Percentiles rank a stretch among this genome's conserved stretches.
phyloP scores from a whole-genome alignment of 1,140 invertebrate genomes.

The Argopecten irradians region DNA sequence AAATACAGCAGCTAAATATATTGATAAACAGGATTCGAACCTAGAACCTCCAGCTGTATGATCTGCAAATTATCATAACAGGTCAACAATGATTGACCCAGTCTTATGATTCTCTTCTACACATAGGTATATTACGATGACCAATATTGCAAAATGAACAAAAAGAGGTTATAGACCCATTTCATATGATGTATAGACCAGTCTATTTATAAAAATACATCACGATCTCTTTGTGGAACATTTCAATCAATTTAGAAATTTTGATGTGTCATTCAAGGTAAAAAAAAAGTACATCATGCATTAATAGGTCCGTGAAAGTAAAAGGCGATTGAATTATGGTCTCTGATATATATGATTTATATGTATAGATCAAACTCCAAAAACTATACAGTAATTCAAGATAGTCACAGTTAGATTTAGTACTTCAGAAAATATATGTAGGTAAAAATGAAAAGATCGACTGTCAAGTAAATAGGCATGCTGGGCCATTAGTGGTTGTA shows the following conservation, averaged over 20 bases:
- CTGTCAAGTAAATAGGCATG: neutral
- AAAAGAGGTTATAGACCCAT: neutral
- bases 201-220: neutral
- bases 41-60: too few species aligned
- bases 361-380: neutral
- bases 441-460: neutral
- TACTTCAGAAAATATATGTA: neutral
- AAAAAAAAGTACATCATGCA: neutral
- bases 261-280: neutral
- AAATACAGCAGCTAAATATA: too few species aligned
- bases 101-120: too few species aligned
- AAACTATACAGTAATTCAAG: neutral
- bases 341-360: neutral
- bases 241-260: conserved; percentile 1
- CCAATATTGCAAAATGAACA: neutral
- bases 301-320: neutral
- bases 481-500: neutral
- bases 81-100: too few species aligned
- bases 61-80: too few species aligned
- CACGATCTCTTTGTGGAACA: neutral
- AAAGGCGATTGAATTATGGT: neutral
- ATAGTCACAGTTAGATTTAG: conserved; percentile 22
- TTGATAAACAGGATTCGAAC: too few species aligned
- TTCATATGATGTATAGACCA: neutral
- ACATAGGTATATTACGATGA: neutral